Conservation (phyloP, 2,888 invertebrate species). For the Listrodromus nycthemerus region DNA sequence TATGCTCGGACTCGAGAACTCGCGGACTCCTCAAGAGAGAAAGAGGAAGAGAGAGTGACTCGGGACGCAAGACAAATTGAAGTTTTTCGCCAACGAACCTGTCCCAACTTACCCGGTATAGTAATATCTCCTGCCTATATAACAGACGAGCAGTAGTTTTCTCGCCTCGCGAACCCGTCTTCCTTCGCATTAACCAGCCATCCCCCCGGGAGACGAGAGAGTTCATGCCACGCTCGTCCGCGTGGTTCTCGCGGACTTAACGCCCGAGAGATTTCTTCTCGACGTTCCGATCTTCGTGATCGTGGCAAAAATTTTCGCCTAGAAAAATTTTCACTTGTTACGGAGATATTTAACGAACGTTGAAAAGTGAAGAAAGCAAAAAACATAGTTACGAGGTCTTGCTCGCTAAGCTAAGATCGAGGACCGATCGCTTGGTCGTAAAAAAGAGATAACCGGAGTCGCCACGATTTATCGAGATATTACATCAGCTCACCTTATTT, state of each 20-base stretch:
- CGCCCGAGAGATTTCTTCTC: slow-evolving; percentile 61
- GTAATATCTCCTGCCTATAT: slow-evolving; percentile 18
- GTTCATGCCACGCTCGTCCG: slow-evolving; percentile 21
- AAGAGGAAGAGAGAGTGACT: slow-evolving; percentile 40
- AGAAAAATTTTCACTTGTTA: slow-evolving; percentile 38
- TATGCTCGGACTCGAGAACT: slow-evolving; percentile 27
- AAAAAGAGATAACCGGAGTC: slow-evolving; percentile 50
- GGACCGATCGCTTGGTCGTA: slow-evolving; percentile 17
- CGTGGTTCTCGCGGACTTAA: slow-evolving; percentile 56
- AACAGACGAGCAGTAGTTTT: slow-evolving; percentile 41
- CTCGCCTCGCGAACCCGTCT: slow-evolving; percentile 73
- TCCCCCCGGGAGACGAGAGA: slow-evolving; percentile 27
- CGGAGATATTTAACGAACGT: slow-evolving; percentile 27
- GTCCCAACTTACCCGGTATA: slow-evolving; percentile 61
- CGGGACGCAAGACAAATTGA: slow-evolving; percentile 78
- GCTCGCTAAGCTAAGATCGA: slow-evolving; percentile 1
- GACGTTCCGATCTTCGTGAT: not conserved
- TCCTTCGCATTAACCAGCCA: slow-evolving; percentile 73
- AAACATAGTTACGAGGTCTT: slow-evolving; percentile 7
- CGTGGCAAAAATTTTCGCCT: not conserved
- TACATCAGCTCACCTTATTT: slow-evolving; percentile 38
- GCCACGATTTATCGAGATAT: slow-evolving; percentile 57
- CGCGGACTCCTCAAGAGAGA: slow-evolving; percentile 9
- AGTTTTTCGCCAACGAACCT: slow-evolving; percentile 79
- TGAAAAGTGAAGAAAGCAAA: not conserved